Percentiles rank a stretch among this genome's conserved stretches.
These are phyloP conservation scores for Ageneiosus marmoratus DNA, from an alignment of 2,113 vertebrate species.

Conservation along the genomic window DNA sequence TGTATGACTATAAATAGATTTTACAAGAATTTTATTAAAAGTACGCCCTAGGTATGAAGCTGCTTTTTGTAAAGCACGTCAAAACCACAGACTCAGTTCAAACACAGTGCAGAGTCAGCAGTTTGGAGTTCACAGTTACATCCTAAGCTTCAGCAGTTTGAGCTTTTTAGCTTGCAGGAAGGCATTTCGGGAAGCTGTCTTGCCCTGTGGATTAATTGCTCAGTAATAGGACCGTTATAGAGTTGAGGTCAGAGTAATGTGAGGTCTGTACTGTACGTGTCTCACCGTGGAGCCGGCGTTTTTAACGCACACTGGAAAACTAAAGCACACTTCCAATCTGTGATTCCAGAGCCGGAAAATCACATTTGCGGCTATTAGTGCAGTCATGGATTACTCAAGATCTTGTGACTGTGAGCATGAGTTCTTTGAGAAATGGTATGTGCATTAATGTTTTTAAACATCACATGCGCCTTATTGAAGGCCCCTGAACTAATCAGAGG, in stretches of 20 bases:
- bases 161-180: neutral
- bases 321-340: neutral
- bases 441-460: constrained; percentile 24
- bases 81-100: neutral
- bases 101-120: neutral
- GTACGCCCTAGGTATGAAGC: neutral
- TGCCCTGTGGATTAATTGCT: neutral
- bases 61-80: no score
- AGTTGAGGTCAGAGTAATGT: neutral
- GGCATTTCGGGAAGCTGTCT: neutral
- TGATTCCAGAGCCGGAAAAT: constrained; percentile 13
- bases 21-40: neutral
- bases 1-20: neutral
- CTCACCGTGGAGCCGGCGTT: neutral
- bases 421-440: constrained; percentile 10
- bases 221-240: neutral
- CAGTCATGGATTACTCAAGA: neutral
- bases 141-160: constrained; percentile 2
- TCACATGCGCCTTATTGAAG: constrained; percentile 18
- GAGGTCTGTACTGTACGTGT: neutral
- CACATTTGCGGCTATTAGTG: neutral
- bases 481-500: constrained; percentile 8
- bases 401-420: constrained; percentile 13
- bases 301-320: neutral
- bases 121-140: neutral